Evolutionary conservation across 2,113 vertebrate species (phyloP).

Genomic region (Bombycilla garrulus): DNA sequence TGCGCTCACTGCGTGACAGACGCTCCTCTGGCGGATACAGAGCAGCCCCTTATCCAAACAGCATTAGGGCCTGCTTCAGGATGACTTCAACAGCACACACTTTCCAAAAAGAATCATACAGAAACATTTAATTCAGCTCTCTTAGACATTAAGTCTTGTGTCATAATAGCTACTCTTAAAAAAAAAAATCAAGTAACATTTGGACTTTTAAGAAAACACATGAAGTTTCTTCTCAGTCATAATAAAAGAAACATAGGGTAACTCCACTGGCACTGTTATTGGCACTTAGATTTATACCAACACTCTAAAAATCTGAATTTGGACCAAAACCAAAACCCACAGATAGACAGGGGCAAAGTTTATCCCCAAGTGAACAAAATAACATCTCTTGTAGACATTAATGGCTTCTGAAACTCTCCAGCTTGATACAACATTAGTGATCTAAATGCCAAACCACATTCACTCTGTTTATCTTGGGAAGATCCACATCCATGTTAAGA

Average conservation of each 20-base stretch:
- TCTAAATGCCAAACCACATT: conserved; percentile 71
- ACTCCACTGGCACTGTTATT: neutral
- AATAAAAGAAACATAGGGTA: neutral
- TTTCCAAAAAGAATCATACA: neutral
- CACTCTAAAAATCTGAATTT: neutral
- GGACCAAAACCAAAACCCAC: neutral
- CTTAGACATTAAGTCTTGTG: neutral
- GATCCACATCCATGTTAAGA: neutral
- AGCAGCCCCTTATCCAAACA: neutral
- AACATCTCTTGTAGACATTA: conserved; percentile 31
- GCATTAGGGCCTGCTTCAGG: neutral
- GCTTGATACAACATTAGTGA: conserved; percentile 31
- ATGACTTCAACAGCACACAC: neutral
- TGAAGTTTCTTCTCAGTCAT: neutral
- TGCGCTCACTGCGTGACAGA: neutral
- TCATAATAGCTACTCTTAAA: neutral
- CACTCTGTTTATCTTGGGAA: conserved; percentile 67
- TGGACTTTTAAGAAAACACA: neutral
- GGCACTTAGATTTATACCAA: neutral
- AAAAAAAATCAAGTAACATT: neutral
- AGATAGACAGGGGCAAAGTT: neutral
- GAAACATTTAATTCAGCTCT: neutral
- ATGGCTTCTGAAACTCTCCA: conserved; percentile 63
- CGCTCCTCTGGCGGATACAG: neutral
- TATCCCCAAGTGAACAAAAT: conserved; percentile 8